Base-by-base conservation (phyloP, 2,113 vertebrate species). In the Notarius quadriscutis region DNA sequence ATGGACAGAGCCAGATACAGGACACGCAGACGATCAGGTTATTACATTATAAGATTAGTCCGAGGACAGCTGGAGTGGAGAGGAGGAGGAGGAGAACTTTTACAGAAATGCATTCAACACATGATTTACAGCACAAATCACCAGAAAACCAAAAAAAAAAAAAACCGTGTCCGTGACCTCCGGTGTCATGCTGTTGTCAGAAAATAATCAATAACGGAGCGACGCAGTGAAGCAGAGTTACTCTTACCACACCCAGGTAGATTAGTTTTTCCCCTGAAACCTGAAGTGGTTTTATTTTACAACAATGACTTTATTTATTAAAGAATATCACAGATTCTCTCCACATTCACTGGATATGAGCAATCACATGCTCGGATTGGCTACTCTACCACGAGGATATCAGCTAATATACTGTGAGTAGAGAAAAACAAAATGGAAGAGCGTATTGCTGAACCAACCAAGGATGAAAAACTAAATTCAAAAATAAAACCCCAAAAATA, bases 1-100 rank as follows among this genome's bases (percentile, higher is more conserved):
- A 0, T 91, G 88, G 15, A 17, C 79, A 17, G 27, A 81, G 30
- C 30, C 79, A 62, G 79, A 81, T 5, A 58, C 78, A 58, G 78
- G 79, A 62, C 79, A 81, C 12, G 9, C 27, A 12, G 53, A 4
- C 3, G 30, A 81, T 81, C 62, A 1, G 30, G 48, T 81, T 81
- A 57, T 7, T 6, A 41, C 2, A 12, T 62, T 20, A 81, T 7
- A 7, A 12, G 57, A 81, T 81, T 62, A 81, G 57, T 25, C 57
- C 30, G 0, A 48, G 30, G 27, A 25, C 57, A 14, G 79, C 57
- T 48, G 30, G 0, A 25, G 57, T 4, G 41, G 18, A 5, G 18
- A 12, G 53, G 53, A 53, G 51, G 8, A 51, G 51, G 8, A 53
- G 53, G 11, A 53, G 53, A 53, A 53, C 41, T 41, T 41, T 41